These are phyloP conservation scores for Furcula furcula DNA, from an alignment of 2,888 invertebrate species.

Conservation along the genomic window DNA sequence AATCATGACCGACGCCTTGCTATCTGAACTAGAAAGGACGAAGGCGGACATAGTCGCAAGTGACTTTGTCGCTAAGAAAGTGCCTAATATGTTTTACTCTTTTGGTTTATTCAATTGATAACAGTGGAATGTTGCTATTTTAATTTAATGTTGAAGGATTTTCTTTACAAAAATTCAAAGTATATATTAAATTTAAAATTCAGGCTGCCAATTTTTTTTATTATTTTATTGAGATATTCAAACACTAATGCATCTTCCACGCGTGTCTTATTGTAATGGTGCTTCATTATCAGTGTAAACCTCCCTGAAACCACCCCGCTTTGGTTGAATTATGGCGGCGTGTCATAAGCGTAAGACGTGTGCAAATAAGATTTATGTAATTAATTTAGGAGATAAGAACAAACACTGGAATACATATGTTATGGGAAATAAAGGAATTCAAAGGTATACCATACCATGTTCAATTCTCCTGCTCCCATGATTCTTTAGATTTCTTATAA, in stretches of 20 bases:
- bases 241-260: slow-evolving; percentile 29
- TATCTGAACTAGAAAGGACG: slow-evolving; percentile 34
- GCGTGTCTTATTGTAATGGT: slow-evolving; percentile 49
- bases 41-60: slow-evolving; percentile 26
- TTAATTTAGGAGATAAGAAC: slow-evolving; percentile 81
- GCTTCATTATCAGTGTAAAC: slow-evolving; percentile 77
- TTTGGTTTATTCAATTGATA: not conserved
- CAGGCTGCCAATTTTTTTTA: no score
- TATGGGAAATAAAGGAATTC: slow-evolving; percentile 67
- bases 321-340: slow-evolving; percentile 74
- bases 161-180: no score
- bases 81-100: slow-evolving; percentile 9
- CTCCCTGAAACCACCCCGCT: slow-evolving; percentile 63
- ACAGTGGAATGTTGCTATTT: no score
- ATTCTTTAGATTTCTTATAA: no score
- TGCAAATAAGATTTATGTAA: slow-evolving; percentile 82
- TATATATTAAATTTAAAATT: no score
- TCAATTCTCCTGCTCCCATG: no score
- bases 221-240: no score
- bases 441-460: slow-evolving; percentile 39
- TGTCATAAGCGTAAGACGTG: slow-evolving; percentile 80
- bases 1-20: slow-evolving; percentile 60
- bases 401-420: slow-evolving; percentile 63
- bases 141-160: no score
- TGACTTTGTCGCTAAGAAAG: slow-evolving; percentile 15